Conservation (phyloP, 2,888 invertebrate species). For the Spilosoma lubricipeda region DNA sequence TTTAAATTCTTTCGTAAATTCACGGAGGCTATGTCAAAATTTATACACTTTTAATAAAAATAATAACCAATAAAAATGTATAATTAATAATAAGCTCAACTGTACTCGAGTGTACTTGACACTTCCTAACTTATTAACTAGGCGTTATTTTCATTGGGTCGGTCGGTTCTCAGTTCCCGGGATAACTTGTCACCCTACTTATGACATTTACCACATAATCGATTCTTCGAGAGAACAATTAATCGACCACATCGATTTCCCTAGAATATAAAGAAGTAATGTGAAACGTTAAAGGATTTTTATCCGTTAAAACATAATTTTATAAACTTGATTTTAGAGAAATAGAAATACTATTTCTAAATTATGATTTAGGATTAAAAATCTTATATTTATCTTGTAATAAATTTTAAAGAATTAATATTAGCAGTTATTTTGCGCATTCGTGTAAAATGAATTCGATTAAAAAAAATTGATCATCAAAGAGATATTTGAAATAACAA, state of each 20-base stretch:
- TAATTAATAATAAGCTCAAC: background rate
- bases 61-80: background rate
- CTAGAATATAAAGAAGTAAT: background rate
- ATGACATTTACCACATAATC: conserved; percentile 27
- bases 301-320: background rate
- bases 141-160: conserved; percentile 7
- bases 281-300: background rate
- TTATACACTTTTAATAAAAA: background rate
- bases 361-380: too few relatives aligned
- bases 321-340: background rate
- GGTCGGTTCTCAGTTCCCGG: conserved; percentile 1
- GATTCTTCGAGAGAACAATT: conserved; percentile 34
- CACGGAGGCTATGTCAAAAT: background rate
- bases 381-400: too few relatives aligned
- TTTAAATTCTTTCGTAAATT: background rate
- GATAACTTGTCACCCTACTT: conserved; percentile 2
- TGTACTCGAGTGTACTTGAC: conserved; percentile 36
- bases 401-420: too few relatives aligned
- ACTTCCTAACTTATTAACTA: conserved; percentile 19
- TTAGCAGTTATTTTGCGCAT: too few relatives aligned
- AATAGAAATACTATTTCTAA: too few relatives aligned
- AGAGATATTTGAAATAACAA: too few relatives aligned
- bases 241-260: conserved; percentile 25
- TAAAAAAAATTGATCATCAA: too few relatives aligned
- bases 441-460: too few relatives aligned